Percentiles rank a stretch among this genome's conserved stretches.
These are phyloP conservation scores for Sitodiplosis mosellana DNA, from an alignment of 1,140 invertebrate species.

Conservation along the genomic window DNA sequence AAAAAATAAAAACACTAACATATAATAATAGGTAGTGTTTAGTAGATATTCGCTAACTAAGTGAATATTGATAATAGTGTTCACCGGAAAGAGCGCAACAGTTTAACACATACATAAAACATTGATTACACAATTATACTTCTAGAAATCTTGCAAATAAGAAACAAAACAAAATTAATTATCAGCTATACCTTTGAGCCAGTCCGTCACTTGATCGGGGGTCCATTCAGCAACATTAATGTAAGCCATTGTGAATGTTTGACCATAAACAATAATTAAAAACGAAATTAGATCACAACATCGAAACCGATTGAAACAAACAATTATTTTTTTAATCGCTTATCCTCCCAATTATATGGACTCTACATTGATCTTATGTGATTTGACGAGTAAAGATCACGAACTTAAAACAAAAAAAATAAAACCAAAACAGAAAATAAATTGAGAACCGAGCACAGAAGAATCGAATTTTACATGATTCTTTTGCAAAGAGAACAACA, in stretches of 20 bases:
- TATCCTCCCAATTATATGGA: background rate
- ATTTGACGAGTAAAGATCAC: too few relatives aligned
- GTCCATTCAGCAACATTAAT: slow-evolving; percentile 84
- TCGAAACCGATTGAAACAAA: too few relatives aligned
- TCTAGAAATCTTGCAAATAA: background rate
- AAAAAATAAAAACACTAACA: background rate
- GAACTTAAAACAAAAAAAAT: too few relatives aligned
- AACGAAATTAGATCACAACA: background rate
- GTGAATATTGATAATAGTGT: background rate
- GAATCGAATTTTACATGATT: too few relatives aligned
- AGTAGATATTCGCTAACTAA: background rate
- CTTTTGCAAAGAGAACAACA: too few relatives aligned
- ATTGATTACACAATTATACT: too few relatives aligned
- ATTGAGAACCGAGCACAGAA: too few relatives aligned
- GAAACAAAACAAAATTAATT: background rate
- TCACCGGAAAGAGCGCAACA: background rate
- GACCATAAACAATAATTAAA: background rate
- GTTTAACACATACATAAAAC: background rate
- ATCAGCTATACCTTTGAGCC: slow-evolving; percentile 57
- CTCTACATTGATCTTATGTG: too few relatives aligned
- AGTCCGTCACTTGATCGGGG: slow-evolving; percentile 81
- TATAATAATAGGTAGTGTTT: background rate
- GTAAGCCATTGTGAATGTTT: slow-evolving; percentile 43
- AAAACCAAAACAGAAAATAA: too few relatives aligned
- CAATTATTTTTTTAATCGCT: background rate